These are phyloP conservation scores for Drosophila recens DNA, from an alignment of 2,888 invertebrate genomes.

Conservation along the genomic window DNA sequence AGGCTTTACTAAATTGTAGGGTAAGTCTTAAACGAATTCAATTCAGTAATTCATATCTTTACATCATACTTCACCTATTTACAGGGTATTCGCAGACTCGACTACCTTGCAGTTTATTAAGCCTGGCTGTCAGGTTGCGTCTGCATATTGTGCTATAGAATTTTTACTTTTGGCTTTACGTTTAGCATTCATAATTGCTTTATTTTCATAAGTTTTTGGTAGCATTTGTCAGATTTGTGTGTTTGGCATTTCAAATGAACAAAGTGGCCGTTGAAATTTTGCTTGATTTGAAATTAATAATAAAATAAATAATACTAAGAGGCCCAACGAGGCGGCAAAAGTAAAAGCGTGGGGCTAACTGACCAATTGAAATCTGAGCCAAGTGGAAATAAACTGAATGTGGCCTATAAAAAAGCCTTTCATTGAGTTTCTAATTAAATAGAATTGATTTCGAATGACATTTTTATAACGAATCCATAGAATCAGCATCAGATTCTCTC, in stretches of 20 bases:
- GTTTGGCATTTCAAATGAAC: conserved; percentile 65
- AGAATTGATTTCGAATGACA: conserved; percentile 48
- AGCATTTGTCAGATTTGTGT: conserved; percentile 52
- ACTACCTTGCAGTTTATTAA: not conserved
- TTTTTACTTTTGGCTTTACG: conserved; percentile 48
- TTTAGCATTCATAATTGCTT: conserved; percentile 74
- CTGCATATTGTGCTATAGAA: conserved; percentile 52
- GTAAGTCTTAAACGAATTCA: too few relatives aligned
- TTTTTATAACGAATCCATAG: conserved; percentile 33
- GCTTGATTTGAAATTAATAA: conserved; percentile 48
- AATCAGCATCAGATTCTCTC: conserved; percentile 20
- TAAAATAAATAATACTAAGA: conserved; percentile 34
- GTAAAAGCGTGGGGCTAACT: conserved; percentile 53
- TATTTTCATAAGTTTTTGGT: conserved; percentile 63
- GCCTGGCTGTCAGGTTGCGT: conserved; percentile 1
- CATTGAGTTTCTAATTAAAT: conserved; percentile 34
- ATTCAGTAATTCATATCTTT: too few relatives aligned
- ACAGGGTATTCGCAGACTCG: conserved; percentile 4
- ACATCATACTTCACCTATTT: not conserved
- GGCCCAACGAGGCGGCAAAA: conserved; percentile 53
- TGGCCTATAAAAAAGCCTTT: conserved; percentile 55
- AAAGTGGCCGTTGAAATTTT: conserved; percentile 64
- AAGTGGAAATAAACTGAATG: conserved; percentile 45
- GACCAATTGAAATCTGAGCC: conserved; percentile 50
- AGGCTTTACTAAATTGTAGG: not conserved